Percentiles rank a stretch among this genome's conserved stretches.
Conservation (phyloP, 2,113 vertebrate genomes). For the Onychostoma macrolepis region DNA sequence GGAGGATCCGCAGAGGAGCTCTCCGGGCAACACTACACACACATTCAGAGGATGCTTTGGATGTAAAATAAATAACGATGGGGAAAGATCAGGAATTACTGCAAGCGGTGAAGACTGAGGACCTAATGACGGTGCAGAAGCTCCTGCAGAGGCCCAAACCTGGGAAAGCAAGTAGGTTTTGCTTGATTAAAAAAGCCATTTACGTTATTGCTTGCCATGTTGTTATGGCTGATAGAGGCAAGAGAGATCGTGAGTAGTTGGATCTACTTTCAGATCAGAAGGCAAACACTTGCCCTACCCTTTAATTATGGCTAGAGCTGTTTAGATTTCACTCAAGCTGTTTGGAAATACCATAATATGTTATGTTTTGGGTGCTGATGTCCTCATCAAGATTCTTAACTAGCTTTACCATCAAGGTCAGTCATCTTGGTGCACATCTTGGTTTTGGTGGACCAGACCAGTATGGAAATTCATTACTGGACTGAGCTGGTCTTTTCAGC, state of each 20-base stretch:
- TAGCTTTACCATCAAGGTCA: not conserved
- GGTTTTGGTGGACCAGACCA: not conserved
- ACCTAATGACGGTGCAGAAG: conserved; percentile 92
- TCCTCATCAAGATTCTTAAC: not conserved
- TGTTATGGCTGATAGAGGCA: not conserved
- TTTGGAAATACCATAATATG: not conserved
- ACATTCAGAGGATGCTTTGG: conserved; percentile 76
- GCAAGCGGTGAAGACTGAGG: conserved; percentile 96
- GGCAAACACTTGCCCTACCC: not conserved
- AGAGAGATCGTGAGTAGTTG: conserved; percentile 15
- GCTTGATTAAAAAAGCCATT: not conserved
- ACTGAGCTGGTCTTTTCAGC: not conserved
- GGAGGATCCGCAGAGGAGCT: conserved; percentile 59
- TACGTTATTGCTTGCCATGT: conserved; percentile 18
- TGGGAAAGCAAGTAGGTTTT: conserved; percentile 91
- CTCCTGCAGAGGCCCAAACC: conserved; percentile 95
- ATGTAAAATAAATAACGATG: conserved; percentile 83
- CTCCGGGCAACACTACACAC: conserved; percentile 67
- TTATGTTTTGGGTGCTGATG: not conserved
- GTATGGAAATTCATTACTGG: not conserved
- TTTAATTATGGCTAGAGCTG: not conserved
- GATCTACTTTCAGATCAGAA: not conserved
- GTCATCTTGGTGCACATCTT: not conserved
- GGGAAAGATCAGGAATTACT: conserved; percentile 97
- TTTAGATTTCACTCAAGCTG: not conserved